These are phyloP conservation scores for Dendrocincla tyrannina DNA, from an alignment of 2,797 vertebrate species.

Conservation along the genomic window DNA sequence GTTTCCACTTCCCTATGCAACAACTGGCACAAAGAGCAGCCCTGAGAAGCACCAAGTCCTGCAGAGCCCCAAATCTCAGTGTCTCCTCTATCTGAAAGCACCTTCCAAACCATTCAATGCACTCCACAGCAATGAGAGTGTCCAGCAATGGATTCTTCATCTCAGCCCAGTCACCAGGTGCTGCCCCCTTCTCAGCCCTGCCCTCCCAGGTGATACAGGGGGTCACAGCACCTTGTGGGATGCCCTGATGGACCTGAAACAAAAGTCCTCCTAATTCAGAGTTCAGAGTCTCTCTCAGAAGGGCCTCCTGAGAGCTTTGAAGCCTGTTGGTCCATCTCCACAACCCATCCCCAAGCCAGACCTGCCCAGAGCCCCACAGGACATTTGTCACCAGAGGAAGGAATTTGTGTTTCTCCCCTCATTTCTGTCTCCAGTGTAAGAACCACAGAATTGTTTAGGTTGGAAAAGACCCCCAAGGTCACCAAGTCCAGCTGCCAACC, in stretches of 20 bases:
- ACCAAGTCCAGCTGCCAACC: background rate
- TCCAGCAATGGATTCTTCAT: background rate
- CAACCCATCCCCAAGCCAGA: background rate
- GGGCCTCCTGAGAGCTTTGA: background rate
- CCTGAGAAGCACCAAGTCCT: background rate
- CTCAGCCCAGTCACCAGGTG: background rate
- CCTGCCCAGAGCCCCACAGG: background rate
- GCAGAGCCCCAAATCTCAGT: background rate
- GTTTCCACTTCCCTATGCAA: background rate
- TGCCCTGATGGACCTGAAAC: background rate
- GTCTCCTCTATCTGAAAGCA: background rate
- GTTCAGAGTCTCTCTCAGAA: background rate
- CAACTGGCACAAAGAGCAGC: background rate
- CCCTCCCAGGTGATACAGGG: background rate
- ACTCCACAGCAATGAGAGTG: background rate
- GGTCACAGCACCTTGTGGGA: background rate
- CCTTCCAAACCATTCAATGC: background rate
- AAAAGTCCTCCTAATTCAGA: background rate
- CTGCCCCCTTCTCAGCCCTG: background rate
- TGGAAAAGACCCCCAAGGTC: background rate
- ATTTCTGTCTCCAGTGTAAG: background rate
- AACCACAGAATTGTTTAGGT: background rate
- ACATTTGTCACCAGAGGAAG: background rate
- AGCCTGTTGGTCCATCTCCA: background rate
- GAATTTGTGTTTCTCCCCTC: background rate